A percentile compares a stretch with the other conserved stretches of the same genome.
phyloP scores from a whole-genome alignment of 1,140 invertebrate genomes.

The Monochamus saltuarius region DNA sequence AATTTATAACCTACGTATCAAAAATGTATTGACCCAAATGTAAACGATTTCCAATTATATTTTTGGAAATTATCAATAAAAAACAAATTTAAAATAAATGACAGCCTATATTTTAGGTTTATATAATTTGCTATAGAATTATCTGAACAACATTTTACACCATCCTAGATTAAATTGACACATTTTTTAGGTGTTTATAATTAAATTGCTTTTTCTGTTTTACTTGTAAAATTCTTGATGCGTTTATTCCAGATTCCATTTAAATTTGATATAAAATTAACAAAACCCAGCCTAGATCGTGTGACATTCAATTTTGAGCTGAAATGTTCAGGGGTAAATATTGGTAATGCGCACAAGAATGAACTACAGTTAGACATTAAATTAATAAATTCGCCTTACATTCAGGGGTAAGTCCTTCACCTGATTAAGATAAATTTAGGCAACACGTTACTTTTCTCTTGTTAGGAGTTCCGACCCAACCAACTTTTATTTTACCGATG shows the following conservation, averaged over 20 bases:
- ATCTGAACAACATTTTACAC: no score
- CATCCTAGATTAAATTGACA: no score
- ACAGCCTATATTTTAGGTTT: no score
- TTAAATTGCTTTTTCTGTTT: background rate
- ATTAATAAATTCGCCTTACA: constrained; percentile 5
- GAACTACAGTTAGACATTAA: background rate
- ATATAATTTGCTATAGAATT: no score
- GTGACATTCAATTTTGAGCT: constrained; percentile 1
- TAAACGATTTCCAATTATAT: no score
- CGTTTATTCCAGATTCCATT: background rate
- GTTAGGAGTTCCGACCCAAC: constrained; percentile 4
- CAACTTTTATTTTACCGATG: constrained; percentile 1
- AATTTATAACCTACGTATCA: no score
- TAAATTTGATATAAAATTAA: constrained; percentile 3
- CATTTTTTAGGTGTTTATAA: no score
- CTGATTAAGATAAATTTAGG: no score
- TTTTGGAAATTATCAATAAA: no score
- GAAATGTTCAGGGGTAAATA: constrained; percentile 11
- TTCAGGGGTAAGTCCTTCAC: constrained; percentile 11
- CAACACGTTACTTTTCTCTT: background rate
- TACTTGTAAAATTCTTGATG: background rate
- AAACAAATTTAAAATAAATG: no score
- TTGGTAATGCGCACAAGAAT: background rate
- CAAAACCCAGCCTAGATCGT: background rate
- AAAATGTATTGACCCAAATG: no score